phyloP scores from a whole-genome alignment of 2,888 invertebrate species.

The Blera fallax region DNA sequence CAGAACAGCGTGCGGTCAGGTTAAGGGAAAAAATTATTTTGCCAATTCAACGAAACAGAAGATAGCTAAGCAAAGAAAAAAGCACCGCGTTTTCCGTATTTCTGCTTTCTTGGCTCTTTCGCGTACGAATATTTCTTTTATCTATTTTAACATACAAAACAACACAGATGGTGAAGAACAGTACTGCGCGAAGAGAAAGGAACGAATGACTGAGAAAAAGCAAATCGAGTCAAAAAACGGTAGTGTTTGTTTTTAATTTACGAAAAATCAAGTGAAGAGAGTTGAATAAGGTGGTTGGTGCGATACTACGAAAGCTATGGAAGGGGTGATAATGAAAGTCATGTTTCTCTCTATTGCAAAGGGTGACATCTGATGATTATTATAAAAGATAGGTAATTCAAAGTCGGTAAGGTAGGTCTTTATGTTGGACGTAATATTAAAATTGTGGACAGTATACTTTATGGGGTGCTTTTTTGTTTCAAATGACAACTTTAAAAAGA shows the following conservation, averaged over 20 bases:
- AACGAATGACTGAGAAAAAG: slow-evolving; percentile 16
- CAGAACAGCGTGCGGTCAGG: slow-evolving; percentile 29
- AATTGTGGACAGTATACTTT: too few species aligned
- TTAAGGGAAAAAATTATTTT: slow-evolving; percentile 6
- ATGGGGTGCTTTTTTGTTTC: too few species aligned
- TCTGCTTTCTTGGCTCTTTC: not conserved
- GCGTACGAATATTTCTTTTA: not conserved
- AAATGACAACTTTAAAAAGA: too few species aligned
- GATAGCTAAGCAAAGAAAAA: not conserved
- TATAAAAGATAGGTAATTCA: not conserved
- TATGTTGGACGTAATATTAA: too few species aligned
- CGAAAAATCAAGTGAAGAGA: slow-evolving; percentile 1
- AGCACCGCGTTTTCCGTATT: not conserved
- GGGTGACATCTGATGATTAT: slow-evolving; percentile 20
- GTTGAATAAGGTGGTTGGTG: slow-evolving; percentile 15
- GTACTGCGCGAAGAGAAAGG: slow-evolving; percentile 22
- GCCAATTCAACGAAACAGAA: not conserved
- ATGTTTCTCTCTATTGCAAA: not conserved
- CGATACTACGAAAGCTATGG: slow-evolving; percentile 7
- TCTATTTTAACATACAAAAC: not conserved
- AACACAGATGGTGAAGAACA: not conserved
- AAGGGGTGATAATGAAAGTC: not conserved
- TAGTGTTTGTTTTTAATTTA: not conserved
- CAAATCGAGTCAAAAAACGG: not conserved
- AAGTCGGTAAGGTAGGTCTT: slow-evolving; percentile 5